Percentiles rank a stretch among this genome's conserved stretches.
Conservation (phyloP, 1,140 invertebrate genomes). For the Listronotus oregonensis region DNA sequence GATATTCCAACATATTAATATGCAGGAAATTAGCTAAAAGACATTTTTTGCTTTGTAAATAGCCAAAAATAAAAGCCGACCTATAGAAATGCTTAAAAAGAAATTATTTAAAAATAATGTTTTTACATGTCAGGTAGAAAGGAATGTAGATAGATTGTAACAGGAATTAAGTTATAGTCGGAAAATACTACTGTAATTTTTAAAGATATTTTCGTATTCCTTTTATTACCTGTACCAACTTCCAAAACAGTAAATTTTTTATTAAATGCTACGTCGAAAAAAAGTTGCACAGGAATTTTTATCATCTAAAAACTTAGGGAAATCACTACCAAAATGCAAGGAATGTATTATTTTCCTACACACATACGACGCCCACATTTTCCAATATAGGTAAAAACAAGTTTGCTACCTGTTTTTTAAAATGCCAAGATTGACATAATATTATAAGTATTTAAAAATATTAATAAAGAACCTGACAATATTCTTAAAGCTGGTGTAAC, state of each 20-base stretch:
- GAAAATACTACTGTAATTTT: too few relatives aligned
- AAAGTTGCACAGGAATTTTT: conserved; percentile 40
- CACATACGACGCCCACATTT: conserved; percentile 41
- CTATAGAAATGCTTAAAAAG: too few relatives aligned
- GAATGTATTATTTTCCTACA: conserved; percentile 44
- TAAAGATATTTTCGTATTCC: conserved; percentile 24
- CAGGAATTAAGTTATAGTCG: too few relatives aligned
- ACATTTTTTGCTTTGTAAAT: too few relatives aligned
- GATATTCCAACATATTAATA: too few relatives aligned
- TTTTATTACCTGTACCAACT: conserved; percentile 16
- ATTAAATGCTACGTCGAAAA: conserved; percentile 41
- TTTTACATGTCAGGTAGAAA: conserved; percentile 1
- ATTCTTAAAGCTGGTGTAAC: conserved; percentile 38
- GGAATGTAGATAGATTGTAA: neutral
- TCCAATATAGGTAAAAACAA: conserved; percentile 39
- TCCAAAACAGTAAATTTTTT: conserved; percentile 31
- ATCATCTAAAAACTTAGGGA: conserved; percentile 39
- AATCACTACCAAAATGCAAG: conserved; percentile 41
- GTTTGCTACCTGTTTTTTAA: conserved; percentile 44
- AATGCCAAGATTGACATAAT: conserved; percentile 38
- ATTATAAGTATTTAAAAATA: conserved; percentile 36
- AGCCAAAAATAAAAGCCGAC: too few relatives aligned
- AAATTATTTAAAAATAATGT: conserved; percentile 6
- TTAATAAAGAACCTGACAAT: conserved; percentile 21
- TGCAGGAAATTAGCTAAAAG: too few relatives aligned